A percentile compares a stretch with the other conserved stretches of the same genome.
Evolutionary conservation across 2,888 invertebrate genomes (phyloP).

Genomic region (Apamea anceps): DNA sequence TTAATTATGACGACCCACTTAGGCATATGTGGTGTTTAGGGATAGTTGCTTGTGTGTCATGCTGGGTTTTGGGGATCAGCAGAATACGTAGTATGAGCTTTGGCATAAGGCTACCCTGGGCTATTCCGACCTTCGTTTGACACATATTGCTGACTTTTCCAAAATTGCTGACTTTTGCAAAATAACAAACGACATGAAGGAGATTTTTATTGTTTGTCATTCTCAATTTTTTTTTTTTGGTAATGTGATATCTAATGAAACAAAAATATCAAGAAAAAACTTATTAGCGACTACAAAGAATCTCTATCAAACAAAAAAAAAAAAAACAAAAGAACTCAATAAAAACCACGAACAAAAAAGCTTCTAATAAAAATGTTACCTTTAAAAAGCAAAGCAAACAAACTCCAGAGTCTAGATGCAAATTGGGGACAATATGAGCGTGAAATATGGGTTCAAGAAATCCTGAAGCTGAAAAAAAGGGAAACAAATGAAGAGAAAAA

Average conservation of each 20-base stretch:
- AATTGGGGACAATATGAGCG: constrained; percentile 88
- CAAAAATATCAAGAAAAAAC: neutral
- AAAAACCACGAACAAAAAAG: constrained; percentile 55
- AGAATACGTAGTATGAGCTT: constrained; percentile 7
- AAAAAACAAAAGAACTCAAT: constrained; percentile 43
- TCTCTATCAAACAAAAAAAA: constrained; percentile 14
- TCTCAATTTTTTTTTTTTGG: no score
- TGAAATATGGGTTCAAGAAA: constrained; percentile 90
- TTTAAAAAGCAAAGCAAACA: constrained; percentile 69
- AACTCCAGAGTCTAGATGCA: constrained; percentile 75
- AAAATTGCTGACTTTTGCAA: neutral
- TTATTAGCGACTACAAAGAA: constrained; percentile 11
- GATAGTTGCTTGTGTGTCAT: constrained; percentile 50
- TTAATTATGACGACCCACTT: constrained; percentile 89
- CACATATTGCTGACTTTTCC: neutral
- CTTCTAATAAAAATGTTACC: constrained; percentile 62
- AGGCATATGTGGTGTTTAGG: constrained; percentile 85
- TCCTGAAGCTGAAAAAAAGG: constrained; percentile 84
- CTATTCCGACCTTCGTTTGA: neutral
- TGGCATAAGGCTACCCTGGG: neutral
- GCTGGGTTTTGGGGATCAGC: constrained; percentile 22
- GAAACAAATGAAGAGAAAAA: constrained; percentile 89
- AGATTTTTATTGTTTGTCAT: neutral
- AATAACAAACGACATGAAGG: neutral
- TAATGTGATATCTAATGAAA: neutral